Percentiles rank a stretch among this genome's conserved stretches.
Conservation (phyloP, 2,888 invertebrate species). For the Hylaea fasciaria region DNA sequence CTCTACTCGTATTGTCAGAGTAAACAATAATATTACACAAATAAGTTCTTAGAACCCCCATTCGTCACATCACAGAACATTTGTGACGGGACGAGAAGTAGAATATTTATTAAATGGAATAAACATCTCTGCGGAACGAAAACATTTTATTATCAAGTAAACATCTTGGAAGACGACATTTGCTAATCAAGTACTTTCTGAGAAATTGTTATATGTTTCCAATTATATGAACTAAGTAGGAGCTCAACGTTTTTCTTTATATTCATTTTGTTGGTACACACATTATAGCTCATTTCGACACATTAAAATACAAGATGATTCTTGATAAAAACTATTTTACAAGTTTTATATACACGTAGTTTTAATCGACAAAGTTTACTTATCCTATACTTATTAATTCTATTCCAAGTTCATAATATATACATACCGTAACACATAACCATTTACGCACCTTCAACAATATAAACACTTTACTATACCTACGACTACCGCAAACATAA, state of each 20-base stretch:
- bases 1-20: background rate
- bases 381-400: too few relatives aligned
- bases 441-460: conserved; percentile 5
- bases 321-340: too few relatives aligned
- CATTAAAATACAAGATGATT: too few relatives aligned
- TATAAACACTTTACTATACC: conserved; percentile 5
- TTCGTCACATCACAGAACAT: conserved; percentile 16
- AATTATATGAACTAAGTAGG: background rate
- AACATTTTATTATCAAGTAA: conserved; percentile 19
- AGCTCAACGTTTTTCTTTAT: too few relatives aligned
- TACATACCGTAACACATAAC: conserved; percentile 4
- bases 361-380: too few relatives aligned
- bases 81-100: conserved; percentile 6
- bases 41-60: background rate
- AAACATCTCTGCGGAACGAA: conserved; percentile 15
- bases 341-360: too few relatives aligned
- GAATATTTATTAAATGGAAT: conserved; percentile 18
- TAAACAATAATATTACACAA: background rate
- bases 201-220: background rate
- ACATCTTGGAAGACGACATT: conserved; percentile 6
- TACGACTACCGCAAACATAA: conserved; percentile 25
- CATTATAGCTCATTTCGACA: too few relatives aligned
- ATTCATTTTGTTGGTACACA: too few relatives aligned
- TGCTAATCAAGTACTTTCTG: conserved; percentile 9
- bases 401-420: too few relatives aligned